Evolutionary conservation across 1,140 invertebrate genomes (phyloP).

Genomic region (Glomeris maerens): DNA sequence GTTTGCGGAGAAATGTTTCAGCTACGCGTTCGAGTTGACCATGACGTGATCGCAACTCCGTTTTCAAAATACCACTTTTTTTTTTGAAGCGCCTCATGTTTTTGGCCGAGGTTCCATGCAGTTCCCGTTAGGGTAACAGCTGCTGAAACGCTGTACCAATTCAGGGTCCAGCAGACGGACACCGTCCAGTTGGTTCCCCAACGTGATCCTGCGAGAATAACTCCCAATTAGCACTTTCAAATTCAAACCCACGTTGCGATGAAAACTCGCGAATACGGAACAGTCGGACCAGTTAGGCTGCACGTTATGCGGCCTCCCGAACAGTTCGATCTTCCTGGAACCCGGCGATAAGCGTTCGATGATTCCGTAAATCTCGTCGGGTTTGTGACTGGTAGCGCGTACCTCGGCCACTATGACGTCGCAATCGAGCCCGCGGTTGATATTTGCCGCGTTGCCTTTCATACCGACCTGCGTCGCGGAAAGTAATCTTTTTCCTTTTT

Average conservation of each 20-base stretch:
- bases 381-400: constrained; percentile 91
- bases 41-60: too few relatives aligned
- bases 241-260: constrained; percentile 2
- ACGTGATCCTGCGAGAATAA: constrained; percentile 73
- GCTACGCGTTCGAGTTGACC: too few relatives aligned
- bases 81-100: constrained; percentile 10
- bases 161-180: constrained; percentile 84
- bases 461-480: constrained; percentile 75
- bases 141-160: constrained; percentile 72
- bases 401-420: constrained; percentile 98
- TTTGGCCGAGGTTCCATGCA: constrained; percentile 42
- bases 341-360: constrained; percentile 50
- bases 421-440: constrained; percentile 88
- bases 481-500: too few relatives aligned
- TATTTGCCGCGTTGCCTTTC: constrained; percentile 80
- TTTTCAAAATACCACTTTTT: too few relatives aligned
- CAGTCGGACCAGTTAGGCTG: constrained; percentile 87
- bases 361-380: constrained; percentile 89
- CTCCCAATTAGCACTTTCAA: background rate
- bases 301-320: constrained; percentile 92
- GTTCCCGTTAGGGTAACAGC: constrained; percentile 85
- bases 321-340: constrained; percentile 93
- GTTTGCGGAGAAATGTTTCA: too few relatives aligned
- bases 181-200: constrained; percentile 91
- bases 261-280: too few relatives aligned